A percentile compares a stretch with the other conserved stretches of the same genome.
Conservation (phyloP, 1,140 invertebrate species). For the Nephotettix cincticeps region DNA sequence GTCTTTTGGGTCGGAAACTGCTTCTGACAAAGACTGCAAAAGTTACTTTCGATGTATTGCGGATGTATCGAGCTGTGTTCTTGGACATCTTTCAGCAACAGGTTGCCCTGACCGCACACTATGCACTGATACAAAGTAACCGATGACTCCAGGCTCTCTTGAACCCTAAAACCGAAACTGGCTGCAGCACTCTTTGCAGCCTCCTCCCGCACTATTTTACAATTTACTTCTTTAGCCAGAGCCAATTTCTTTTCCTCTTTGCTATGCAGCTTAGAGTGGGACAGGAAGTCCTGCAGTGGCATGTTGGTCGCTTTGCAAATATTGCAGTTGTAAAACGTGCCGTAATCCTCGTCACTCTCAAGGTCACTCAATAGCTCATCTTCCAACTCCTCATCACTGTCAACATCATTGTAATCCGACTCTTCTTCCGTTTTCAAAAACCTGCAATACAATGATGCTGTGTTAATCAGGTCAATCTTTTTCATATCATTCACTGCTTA, state of each 20-base stretch:
- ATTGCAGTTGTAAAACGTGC: not conserved
- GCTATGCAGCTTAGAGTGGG: not conserved
- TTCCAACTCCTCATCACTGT: not conserved
- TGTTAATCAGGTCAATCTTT: slow-evolving; percentile 4
- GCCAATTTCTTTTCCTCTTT: not conserved
- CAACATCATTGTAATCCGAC: not conserved
- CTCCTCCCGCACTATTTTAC: not conserved
- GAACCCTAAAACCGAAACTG: not conserved
- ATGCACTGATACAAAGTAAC: not conserved
- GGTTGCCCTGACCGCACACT: not conserved
- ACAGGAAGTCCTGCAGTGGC: not conserved
- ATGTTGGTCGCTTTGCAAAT: not conserved
- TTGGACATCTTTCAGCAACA: not conserved
- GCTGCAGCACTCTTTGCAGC: not conserved
- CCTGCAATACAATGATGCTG: slow-evolving; percentile 12
- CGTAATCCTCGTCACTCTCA: slow-evolving; percentile 7
- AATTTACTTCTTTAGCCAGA: not conserved
- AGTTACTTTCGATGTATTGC: not conserved
- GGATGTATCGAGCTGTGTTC: slow-evolving; percentile 4
- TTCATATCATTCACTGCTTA: not conserved
- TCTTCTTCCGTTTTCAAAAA: not conserved
- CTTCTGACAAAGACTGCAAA: not conserved
- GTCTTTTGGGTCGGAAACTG: not conserved
- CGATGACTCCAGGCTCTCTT: not conserved
- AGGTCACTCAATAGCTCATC: slow-evolving; percentile 2